Base-by-base conservation (phyloP, 2,113 vertebrate genomes). In the Grammomys surdaster region DNA sequence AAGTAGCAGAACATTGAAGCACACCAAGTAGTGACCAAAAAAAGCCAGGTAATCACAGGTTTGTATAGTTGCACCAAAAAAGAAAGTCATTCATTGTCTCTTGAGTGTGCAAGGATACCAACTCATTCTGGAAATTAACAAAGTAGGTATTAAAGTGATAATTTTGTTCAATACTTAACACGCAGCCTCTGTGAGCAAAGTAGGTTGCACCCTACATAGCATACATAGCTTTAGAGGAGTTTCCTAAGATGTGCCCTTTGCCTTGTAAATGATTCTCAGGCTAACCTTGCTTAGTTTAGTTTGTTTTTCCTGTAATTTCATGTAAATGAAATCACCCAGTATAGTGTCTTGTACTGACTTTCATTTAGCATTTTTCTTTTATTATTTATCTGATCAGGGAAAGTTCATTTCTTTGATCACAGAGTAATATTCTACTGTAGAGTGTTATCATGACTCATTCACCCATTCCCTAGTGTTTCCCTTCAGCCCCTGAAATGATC, bases 71-170 rank as follows among this genome's bases (percentile, higher is more conserved):
- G 40, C 9, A 72, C 31, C 77, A 75, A 51, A 91, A 97, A 36
- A 63, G 19, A 91, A 67, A 81, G 51, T 26, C 67, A 91, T 75
- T 77, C 75, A 72, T 67, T 43, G 70, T 54, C 72, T 94, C 40
- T 88, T 16, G 10, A 88, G 33, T 65, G 58, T 85, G 31, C 70
- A 86, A 90, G 78, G 36, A 81, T 63, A 75, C 14, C 33, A 86
- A 70, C 48, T 90, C 65, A 95, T 56, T 73, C 46, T 93, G 43
- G 73, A 94, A 89, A 89, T 89, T 81, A 96, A 85, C 19, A 67
- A 77, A 69, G 14, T 16, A 1, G 1, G 3, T 24, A 72, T 72
- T 67, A 90, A 93, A 90, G 60, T 75, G 31, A 36, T 88, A 22
- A 81, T 36, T 75, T 88, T 95, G 4, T 78, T 96, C 91, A 54